These are phyloP conservation scores for Maccullochella peelii DNA, from an alignment of 2,113 vertebrate genomes.

Conservation along the genomic window DNA sequence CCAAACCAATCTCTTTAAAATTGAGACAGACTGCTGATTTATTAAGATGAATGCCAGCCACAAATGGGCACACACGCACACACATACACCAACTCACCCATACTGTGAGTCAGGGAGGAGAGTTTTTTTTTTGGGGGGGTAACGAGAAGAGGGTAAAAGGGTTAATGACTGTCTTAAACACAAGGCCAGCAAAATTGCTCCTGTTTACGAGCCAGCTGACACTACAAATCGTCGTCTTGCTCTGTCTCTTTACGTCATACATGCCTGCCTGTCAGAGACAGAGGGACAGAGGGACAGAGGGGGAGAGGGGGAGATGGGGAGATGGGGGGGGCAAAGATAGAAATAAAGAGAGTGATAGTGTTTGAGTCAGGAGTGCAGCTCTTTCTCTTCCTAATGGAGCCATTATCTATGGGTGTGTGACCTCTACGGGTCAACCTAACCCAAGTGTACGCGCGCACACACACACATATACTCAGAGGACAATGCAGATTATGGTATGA, in stretches of 20 bases:
- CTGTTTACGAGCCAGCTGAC: constrained; percentile 49
- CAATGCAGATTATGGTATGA: constrained; percentile 40
- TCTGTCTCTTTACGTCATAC: constrained; percentile 47
- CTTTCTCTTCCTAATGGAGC: constrained; percentile 78
- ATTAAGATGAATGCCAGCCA: constrained; percentile 64
- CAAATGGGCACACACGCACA: constrained; percentile 23
- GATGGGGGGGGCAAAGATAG: background rate
- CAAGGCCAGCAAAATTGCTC: constrained; percentile 34
- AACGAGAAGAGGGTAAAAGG: constrained; percentile 73
- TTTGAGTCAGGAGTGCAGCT: constrained; percentile 51
- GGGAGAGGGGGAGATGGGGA: background rate
- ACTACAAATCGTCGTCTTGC: constrained; percentile 31
- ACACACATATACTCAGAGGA: constrained; percentile 17
- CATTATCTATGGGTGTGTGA: constrained; percentile 66
- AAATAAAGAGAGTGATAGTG: constrained; percentile 41
- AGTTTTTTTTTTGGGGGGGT: constrained; percentile 68
- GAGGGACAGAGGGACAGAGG: constrained; percentile 10
- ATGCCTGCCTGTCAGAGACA: constrained; percentile 15
- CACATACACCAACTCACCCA: background rate
- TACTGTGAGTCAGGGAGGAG: constrained; percentile 16
- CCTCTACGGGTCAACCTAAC: constrained; percentile 53
- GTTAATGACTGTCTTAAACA: constrained; percentile 77
- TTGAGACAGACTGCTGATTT: constrained; percentile 60
- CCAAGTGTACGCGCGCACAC: constrained; percentile 7
- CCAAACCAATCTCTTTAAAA: constrained; percentile 60